Evolutionary conservation across 2,888 invertebrate genomes (phyloP), one percentile per base, ranked within the genome.

Genomic region (Gortyna flavago): DNA sequence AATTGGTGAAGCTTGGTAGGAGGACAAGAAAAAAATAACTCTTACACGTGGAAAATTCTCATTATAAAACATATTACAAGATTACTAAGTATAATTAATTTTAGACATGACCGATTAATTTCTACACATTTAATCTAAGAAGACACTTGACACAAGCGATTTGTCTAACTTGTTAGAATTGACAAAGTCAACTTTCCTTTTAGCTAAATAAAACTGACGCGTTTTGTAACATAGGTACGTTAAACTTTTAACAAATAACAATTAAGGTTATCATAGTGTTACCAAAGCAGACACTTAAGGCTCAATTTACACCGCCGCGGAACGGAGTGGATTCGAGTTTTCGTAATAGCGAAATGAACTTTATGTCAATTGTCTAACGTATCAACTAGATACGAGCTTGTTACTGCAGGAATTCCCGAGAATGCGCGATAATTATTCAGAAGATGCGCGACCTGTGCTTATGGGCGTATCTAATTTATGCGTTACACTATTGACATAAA

Each of bases 161-260:
- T 25, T 57, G 48, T 48, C 32, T 32, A 54, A 79, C 79, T 65
- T 71, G 21, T 57, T 62, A 3, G 41, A 21, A 16, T 32, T 13
- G 16, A 51, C 38, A 48, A 59, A 32, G 29, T n/a, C 18, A 82
- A 68, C 83, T 65, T 69, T 79, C 21, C 66, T 66, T 75, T 81
- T 66, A 79, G 11, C 13, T 25, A 54, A 61, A 81, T 78, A 25
- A 38, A 67, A 78, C 38, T 51, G 0, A 25, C 25, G 35, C 25
- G n/a, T 44, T 54, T 35, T 25, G 59, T 66, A 41, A 51, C 66
- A 66, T 81, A 81, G 5, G 5, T 21, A 81, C 29, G 35, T 54
- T 29, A 7, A 75, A 61, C 75, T 81, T 81, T 9, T n/a, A 61
- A 54, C 66, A 75, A 79, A 74, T 54, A 81, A 61, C 41, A 75